These are phyloP conservation scores for Xiphophorus couchianus DNA, from an alignment of 2,113 vertebrate species.

Conservation along the genomic window DNA sequence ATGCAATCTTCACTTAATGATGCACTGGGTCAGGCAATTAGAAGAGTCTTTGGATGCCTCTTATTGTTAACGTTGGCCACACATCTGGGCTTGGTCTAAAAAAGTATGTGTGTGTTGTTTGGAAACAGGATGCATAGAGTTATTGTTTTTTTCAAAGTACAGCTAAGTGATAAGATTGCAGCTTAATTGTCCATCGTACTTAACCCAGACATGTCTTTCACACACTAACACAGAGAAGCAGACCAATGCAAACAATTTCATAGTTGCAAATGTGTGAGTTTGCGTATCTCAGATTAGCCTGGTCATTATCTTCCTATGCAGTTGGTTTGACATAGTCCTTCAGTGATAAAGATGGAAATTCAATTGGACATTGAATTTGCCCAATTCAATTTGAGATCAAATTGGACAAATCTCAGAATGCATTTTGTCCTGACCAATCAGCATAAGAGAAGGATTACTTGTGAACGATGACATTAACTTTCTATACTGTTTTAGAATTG, in stretches of 20 bases:
- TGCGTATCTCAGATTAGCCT: neutral
- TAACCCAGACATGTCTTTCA: slow-evolving; percentile 24
- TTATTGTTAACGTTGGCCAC: slow-evolving; percentile 17
- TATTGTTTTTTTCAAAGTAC: slow-evolving; percentile 4
- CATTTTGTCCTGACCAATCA: no score
- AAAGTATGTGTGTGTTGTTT: neutral
- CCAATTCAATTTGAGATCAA: no score
- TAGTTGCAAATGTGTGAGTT: neutral
- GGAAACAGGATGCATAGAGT: neutral
- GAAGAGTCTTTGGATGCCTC: slow-evolving; percentile 37
- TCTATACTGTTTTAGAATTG: no score
- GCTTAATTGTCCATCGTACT: slow-evolving; percentile 15
- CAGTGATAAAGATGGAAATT: no score
- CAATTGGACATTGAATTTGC: no score
- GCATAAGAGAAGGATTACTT: no score
- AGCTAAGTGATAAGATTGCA: slow-evolving; percentile 19
- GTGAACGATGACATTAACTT: no score
- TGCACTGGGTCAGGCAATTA: slow-evolving; percentile 53
- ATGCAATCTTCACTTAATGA: slow-evolving; percentile 57
- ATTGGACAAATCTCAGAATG: no score
- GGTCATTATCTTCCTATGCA: no score
- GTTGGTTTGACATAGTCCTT: no score
- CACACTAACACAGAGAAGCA: slow-evolving; percentile 8
- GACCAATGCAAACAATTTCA: slow-evolving; percentile 2
- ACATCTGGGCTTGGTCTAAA: neutral